These are phyloP conservation scores for Chaenodraco wilsoni DNA, from an alignment of 2,797 vertebrate genomes.

Conservation along the genomic window DNA sequence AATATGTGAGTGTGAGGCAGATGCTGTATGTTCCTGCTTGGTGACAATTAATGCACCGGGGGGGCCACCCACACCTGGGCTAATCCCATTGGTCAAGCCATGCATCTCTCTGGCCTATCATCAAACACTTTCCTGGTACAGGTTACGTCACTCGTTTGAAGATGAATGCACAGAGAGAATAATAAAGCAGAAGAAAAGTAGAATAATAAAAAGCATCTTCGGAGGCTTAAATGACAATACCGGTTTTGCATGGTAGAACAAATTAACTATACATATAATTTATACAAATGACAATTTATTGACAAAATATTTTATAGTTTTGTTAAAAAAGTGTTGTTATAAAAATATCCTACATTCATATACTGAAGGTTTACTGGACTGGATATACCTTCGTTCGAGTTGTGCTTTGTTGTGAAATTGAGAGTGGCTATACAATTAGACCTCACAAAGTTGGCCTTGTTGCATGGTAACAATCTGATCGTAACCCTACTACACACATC, in stretches of 20 bases:
- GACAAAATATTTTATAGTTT: background rate
- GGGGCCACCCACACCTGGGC: conserved; percentile 49
- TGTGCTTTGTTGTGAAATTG: conserved; percentile 1
- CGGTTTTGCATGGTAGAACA: background rate
- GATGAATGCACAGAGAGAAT: background rate
- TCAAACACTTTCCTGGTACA: background rate
- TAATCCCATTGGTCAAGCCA: conserved; percentile 29
- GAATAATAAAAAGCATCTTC: background rate
- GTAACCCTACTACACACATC: background rate
- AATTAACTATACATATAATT: background rate
- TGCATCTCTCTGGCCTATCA: conserved; percentile 5
- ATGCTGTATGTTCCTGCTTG: conserved; percentile 56
- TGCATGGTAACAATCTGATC: background rate
- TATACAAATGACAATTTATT: background rate
- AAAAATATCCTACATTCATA: background rate
- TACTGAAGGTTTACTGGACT: background rate
- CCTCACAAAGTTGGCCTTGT: background rate
- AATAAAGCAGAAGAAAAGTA: background rate
- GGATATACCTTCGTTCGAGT: background rate
- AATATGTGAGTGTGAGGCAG: conserved; percentile 58
- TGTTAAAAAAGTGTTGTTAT: background rate
- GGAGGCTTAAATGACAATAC: background rate
- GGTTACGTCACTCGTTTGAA: background rate
- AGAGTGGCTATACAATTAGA: background rate
- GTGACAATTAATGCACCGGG: conserved; percentile 63